These are phyloP conservation scores for Apodemus sylvaticus DNA, from an alignment of 2,113 vertebrate species.

Conservation along the genomic window DNA sequence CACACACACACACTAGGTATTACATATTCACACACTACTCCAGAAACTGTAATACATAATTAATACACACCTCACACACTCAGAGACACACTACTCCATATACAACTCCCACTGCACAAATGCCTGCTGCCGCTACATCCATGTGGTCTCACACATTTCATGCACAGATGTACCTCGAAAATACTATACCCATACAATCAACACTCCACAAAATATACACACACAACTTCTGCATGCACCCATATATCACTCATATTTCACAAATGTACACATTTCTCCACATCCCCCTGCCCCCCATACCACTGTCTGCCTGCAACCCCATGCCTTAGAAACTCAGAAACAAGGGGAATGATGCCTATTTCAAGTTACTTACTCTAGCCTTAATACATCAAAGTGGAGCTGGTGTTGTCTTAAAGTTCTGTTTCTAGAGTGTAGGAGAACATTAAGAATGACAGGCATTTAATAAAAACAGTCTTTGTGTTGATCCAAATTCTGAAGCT, in stretches of 20 bases:
- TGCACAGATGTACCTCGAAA: neutral
- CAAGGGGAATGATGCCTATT: neutral
- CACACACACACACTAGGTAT: neutral
- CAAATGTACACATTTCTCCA: neutral
- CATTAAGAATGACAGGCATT: neutral
- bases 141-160: too few relatives aligned
- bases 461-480: neutral
- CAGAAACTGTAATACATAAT: neutral
- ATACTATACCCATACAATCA: too few relatives aligned
- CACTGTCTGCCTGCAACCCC: fast-evolving
- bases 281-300: too few relatives aligned
- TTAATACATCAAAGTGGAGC: neutral
- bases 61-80: neutral
- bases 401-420: neutral
- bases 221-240: too few relatives aligned
- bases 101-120: neutral
- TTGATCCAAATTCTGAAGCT: neutral
- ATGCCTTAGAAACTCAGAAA: neutral
- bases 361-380: neutral
- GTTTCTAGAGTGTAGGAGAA: neutral
- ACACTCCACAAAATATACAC: neutral
- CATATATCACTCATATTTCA: too few relatives aligned
- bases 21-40: neutral
- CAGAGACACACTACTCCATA: neutral
- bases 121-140: neutral